Evolutionary conservation across 1,140 invertebrate genomes (phyloP).

Genomic region (Ceratitis capitata): DNA sequence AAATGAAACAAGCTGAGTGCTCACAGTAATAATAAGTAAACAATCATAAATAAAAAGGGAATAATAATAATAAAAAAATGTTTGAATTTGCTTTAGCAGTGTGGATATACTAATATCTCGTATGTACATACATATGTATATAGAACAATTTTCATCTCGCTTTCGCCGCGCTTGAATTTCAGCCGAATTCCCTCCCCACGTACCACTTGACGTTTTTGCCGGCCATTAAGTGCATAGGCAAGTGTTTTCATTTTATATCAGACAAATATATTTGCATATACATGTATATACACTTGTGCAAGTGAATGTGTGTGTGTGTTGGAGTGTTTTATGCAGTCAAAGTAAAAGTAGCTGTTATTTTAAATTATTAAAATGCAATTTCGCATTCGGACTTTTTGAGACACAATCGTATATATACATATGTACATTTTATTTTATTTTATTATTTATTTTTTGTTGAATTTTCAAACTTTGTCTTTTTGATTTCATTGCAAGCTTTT

Average conservation of each 20-base stretch:
- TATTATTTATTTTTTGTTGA: not conserved
- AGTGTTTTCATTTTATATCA: not conserved
- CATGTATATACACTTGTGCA: not conserved
- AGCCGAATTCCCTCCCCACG: not conserved
- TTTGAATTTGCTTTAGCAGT: not conserved
- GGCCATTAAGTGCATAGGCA: not conserved
- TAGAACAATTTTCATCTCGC: not conserved
- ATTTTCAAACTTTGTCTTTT: not conserved
- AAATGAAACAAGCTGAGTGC: not conserved
- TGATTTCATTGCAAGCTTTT: not conserved
- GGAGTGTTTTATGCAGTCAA: not conserved
- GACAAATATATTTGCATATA: not conserved
- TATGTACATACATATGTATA: too few relatives aligned
- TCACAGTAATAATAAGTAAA: not conserved
- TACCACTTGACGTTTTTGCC: slow-evolving; percentile 3
- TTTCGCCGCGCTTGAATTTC: not conserved
- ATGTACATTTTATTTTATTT: not conserved
- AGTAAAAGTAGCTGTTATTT: not conserved
- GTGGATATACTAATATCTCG: too few relatives aligned
- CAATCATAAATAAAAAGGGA: not conserved
- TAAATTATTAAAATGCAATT: slow-evolving; percentile 40
- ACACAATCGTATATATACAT: slow-evolving; percentile 21
- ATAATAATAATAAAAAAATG: not conserved
- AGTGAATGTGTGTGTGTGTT: not conserved
- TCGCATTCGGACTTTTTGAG: not conserved